These are phyloP conservation scores for Pseudobourletiella spinata DNA, from an alignment of 1,140 invertebrate genomes.

Conservation along the genomic window DNA sequence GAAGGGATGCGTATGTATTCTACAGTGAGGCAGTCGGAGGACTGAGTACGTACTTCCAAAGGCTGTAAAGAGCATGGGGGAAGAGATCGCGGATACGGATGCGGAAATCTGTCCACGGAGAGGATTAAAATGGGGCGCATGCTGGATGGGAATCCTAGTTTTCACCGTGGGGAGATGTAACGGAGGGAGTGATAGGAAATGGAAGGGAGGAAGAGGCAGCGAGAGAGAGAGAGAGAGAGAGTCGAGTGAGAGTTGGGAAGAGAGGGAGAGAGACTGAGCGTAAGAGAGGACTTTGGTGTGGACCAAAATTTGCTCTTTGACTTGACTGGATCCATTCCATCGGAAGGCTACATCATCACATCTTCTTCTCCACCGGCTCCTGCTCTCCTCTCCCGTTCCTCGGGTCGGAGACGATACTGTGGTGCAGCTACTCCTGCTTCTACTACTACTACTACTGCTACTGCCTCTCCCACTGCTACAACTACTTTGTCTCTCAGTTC, in stretches of 20 bases:
- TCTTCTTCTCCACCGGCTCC: not conserved
- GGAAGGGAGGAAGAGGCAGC: not conserved
- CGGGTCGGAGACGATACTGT: too few relatives aligned
- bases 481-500: not conserved
- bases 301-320: constrained; percentile 12
- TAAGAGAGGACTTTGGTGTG: too few relatives aligned
- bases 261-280: too few relatives aligned
- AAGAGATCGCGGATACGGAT: constrained; percentile 38
- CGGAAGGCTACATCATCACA: constrained; percentile 5
- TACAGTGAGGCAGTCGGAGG: too few relatives aligned
- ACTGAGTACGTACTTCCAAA: too few relatives aligned
- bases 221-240: not conserved
- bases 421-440: too few relatives aligned
- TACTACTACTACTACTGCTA: too few relatives aligned
- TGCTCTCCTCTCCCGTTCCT: not conserved
- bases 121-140: constrained; percentile 8
- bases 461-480: too few relatives aligned
- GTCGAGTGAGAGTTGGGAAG: not conserved
- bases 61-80: too few relatives aligned
- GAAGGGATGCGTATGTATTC: too few relatives aligned
- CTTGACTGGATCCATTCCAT: constrained; percentile 4
- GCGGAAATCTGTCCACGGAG: constrained; percentile 7
- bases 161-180: not conserved
- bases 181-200: not conserved
- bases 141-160: not conserved